These are phyloP conservation scores for human DNA, from an alignment of 2,113 vertebrate species.

Conservation along the genomic window DNA sequence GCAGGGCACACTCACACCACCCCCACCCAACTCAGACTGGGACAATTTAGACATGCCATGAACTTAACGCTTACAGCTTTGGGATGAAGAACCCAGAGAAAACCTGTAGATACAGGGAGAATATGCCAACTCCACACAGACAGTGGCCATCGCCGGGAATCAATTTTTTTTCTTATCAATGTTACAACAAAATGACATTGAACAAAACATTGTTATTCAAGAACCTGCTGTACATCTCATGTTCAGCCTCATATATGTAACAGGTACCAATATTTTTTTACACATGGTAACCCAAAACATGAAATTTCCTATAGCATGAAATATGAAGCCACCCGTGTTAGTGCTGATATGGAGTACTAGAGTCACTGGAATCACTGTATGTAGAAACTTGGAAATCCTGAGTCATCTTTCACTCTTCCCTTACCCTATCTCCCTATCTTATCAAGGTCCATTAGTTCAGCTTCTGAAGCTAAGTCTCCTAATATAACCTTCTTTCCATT, in stretches of 20 bases:
- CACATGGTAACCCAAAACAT: background rate
- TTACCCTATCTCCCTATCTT: background rate
- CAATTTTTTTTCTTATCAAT: background rate
- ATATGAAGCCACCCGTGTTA: background rate
- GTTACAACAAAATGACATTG: background rate
- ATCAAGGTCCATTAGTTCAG: background rate
- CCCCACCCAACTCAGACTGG: background rate
- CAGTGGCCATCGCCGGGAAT: background rate
- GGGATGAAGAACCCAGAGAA: background rate
- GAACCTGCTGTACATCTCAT: background rate
- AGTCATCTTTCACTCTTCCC: background rate
- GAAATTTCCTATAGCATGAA: background rate
- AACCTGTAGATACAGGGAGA: background rate
- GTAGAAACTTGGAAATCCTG: background rate
- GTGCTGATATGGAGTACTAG: background rate
- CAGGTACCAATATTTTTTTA: background rate
- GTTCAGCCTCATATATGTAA: background rate
- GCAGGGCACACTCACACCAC: background rate
- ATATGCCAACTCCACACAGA: background rate
- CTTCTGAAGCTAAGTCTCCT: background rate
- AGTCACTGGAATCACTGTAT: background rate
- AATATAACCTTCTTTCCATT: background rate
- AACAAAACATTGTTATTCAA: background rate
- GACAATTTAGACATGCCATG: background rate
- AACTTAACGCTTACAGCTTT: background rate